These are phyloP conservation scores for Cotesia chilonis DNA, from an alignment of 1,140 invertebrate genomes.

Conservation along the genomic window DNA sequence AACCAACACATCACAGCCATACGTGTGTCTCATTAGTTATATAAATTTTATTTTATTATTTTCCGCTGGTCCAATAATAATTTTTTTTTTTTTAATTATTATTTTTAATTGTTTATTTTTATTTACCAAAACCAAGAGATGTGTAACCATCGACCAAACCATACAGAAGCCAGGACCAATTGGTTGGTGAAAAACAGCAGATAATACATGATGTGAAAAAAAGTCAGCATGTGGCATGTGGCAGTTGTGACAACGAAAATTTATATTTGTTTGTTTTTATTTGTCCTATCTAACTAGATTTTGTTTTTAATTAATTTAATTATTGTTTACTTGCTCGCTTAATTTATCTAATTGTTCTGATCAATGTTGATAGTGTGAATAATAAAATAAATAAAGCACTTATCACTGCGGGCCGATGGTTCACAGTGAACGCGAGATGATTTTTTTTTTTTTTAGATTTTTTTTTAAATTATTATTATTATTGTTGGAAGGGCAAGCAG, in stretches of 20 bases:
- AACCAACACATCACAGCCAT: slow-evolving; percentile 53
- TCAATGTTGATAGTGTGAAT: slow-evolving; percentile 12
- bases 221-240: slow-evolving; percentile 13
- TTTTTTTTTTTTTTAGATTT: neutral
- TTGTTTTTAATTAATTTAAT: slow-evolving; percentile 5
- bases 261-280: slow-evolving; percentile 12
- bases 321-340: slow-evolving; percentile 19
- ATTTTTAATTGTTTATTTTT: neutral
- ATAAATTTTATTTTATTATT: slow-evolving; percentile 17
- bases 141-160: slow-evolving; percentile 32
- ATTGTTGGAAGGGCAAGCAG: slow-evolving; percentile 45
- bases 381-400: neutral
- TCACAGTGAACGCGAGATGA: too few relatives aligned
- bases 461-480: neutral
- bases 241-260: neutral
- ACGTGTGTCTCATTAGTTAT: slow-evolving; percentile 31
- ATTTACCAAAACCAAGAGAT: slow-evolving; percentile 31
- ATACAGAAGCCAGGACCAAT: slow-evolving; percentile 36
- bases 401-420: too few relatives aligned
- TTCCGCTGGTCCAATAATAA: neutral
- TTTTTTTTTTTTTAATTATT: slow-evolving; percentile 1
- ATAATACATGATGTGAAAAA: slow-evolving; percentile 31
- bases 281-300: neutral
- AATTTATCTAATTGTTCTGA: neutral
- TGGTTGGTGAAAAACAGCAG: slow-evolving; percentile 31